phyloP scores from a whole-genome alignment of 2,888 invertebrate species.

The Pandemis heparana region DNA sequence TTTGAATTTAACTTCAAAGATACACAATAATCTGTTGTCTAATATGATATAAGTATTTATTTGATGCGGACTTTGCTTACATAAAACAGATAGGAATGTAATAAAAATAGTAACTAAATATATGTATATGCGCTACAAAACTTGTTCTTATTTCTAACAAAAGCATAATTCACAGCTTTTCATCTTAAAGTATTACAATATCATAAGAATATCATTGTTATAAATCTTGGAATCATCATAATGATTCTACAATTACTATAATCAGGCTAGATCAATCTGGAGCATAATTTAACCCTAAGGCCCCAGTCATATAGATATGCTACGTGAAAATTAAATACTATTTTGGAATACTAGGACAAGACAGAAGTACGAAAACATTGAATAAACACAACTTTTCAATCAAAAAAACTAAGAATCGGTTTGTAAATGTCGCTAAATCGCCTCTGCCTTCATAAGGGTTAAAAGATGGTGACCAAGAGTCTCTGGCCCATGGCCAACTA shows the following conservation, averaged over 20 bases:
- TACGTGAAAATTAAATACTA: too few species aligned
- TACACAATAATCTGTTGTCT: not conserved
- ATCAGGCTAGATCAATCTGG: too few species aligned
- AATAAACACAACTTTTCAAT: too few species aligned
- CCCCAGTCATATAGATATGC: too few species aligned
- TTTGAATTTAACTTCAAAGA: too few species aligned
- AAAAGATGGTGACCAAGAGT: too few species aligned
- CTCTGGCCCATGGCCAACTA: too few species aligned
- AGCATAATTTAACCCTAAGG: not conserved
- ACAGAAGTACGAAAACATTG: too few species aligned
- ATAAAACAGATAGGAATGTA: conserved; percentile 1
- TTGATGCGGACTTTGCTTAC: not conserved
- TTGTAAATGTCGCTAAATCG: too few species aligned
- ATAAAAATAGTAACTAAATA: conserved; percentile 24
- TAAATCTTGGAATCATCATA: not conserved
- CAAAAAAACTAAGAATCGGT: too few species aligned
- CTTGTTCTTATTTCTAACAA: conserved; percentile 30
- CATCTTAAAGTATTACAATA: not conserved
- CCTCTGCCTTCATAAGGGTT: too few species aligned
- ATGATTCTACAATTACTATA: not conserved
- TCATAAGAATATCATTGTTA: not conserved
- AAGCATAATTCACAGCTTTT: conserved; percentile 27
- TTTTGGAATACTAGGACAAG: too few species aligned
- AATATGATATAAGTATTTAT: conserved; percentile 1
- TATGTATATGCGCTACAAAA: conserved; percentile 19